Evolutionary conservation across 2,113 vertebrate genomes (phyloP).

Genomic region (Rhinolophus ferrumequinum): DNA sequence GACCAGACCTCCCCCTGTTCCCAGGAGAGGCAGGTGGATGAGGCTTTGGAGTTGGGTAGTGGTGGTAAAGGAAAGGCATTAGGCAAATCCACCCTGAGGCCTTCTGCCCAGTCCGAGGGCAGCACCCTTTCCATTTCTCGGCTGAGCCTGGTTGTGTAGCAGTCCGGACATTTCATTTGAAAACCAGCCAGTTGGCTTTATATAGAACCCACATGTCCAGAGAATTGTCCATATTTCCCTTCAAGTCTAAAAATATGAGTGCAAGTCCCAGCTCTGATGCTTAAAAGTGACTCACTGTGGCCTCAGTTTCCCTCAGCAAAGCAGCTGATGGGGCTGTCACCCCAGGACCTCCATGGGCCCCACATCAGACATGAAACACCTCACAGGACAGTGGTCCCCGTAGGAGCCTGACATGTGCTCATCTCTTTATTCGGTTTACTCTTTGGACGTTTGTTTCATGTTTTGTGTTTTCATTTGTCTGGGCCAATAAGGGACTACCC

Average conservation of each 20-base stretch:
- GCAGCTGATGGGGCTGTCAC: accelerated
- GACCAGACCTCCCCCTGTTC: background rate
- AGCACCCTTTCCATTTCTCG: background rate
- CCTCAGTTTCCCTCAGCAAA: conserved; percentile 35
- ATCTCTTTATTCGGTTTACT: background rate
- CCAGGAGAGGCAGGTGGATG: background rate
- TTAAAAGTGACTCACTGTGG: background rate
- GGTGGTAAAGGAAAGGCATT: background rate
- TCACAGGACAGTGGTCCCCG: background rate
- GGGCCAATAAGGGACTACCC: background rate
- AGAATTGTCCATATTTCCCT: background rate
- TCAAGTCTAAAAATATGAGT: conserved; percentile 37
- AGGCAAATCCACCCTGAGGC: background rate
- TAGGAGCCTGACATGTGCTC: background rate
- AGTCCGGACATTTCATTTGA: conserved; percentile 13
- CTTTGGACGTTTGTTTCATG: background rate
- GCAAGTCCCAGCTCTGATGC: background rate
- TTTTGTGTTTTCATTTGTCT: background rate
- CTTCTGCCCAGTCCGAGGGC: background rate
- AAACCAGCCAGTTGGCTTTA: conserved; percentile 21
- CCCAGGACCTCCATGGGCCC: background rate
- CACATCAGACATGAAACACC: background rate
- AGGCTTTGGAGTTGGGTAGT: background rate
- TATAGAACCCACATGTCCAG: conserved; percentile 35
- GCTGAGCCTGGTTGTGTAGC: background rate